These are phyloP conservation scores for Tetragonula carbonaria DNA, from an alignment of 2,888 invertebrate species.

Conservation along the genomic window DNA sequence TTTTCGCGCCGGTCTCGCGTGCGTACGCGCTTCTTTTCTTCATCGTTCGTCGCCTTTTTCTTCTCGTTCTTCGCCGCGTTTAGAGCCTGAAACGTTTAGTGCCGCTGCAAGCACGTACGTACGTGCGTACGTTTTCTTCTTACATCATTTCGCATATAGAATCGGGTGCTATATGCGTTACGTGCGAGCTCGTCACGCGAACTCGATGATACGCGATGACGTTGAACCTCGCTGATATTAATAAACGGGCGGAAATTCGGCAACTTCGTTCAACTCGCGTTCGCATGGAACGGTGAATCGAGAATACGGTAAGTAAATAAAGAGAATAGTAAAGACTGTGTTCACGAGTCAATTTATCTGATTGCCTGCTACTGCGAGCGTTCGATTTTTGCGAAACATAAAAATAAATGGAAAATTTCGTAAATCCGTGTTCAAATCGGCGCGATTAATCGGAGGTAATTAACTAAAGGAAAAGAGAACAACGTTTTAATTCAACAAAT, in stretches of 20 bases:
- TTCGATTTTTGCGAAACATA: too few species aligned
- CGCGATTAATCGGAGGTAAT: too few species aligned
- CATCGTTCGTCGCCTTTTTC: not conserved
- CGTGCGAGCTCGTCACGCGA: constrained; percentile 43
- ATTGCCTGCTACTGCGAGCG: too few species aligned
- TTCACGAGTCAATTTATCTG: too few species aligned
- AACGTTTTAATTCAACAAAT: too few species aligned
- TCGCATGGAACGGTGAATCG: too few species aligned
- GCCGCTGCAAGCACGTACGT: not conserved
- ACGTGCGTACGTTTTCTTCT: constrained; percentile 39
- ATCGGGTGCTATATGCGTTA: constrained; percentile 30
- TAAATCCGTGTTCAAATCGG: too few species aligned
- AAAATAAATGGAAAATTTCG: too few species aligned
- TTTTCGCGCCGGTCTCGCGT: not conserved
- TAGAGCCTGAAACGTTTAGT: not conserved
- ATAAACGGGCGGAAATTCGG: constrained; percentile 36
- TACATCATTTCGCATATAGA: constrained; percentile 43
- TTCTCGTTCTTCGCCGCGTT: constrained; percentile 6
- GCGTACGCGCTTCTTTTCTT: not conserved
- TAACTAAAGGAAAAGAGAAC: too few species aligned
- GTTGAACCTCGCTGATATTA: constrained; percentile 61
- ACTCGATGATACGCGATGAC: constrained; percentile 54
- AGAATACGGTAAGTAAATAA: too few species aligned
- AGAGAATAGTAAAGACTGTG: too few species aligned
- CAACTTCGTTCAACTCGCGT: too few species aligned